Percentiles rank a stretch among this genome's conserved stretches.
Evolutionary conservation across 2,797 vertebrate species (phyloP).

Genomic region (Rachycentron canadum): DNA sequence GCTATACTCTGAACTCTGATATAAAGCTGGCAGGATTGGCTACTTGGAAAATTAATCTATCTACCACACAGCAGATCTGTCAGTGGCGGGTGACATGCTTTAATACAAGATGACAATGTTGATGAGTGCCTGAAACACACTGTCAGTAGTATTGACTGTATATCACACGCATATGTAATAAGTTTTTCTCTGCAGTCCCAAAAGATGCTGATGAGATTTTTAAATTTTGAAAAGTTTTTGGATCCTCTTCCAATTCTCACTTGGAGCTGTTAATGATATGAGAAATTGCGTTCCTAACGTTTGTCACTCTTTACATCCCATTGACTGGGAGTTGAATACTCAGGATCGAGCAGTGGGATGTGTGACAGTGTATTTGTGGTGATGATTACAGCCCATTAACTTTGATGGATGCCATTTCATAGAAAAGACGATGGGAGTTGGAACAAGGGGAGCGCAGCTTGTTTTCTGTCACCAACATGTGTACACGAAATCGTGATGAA

Average conservation of each 20-base stretch:
- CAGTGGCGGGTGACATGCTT: slow-evolving; percentile 54
- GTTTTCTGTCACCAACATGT: slow-evolving; percentile 65
- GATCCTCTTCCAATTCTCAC: slow-evolving; percentile 56
- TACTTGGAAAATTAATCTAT: slow-evolving; percentile 63
- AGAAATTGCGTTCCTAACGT: slow-evolving; percentile 69
- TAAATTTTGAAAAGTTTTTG: slow-evolving; percentile 33
- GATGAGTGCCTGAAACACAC: slow-evolving; percentile 55
- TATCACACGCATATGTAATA: slow-evolving; percentile 47
- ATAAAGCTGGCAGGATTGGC: slow-evolving; percentile 57
- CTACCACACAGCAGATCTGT: slow-evolving; percentile 50
- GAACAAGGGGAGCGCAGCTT: slow-evolving; percentile 45
- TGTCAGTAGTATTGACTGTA: slow-evolving; percentile 55
- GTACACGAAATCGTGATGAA: slow-evolving; percentile 41
- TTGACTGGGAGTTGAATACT: slow-evolving; percentile 80
- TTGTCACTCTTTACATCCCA: slow-evolving; percentile 78
- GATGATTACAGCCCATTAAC: slow-evolving; percentile 84
- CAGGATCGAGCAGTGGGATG: slow-evolving; percentile 70
- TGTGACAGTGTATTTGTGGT: slow-evolving; percentile 79
- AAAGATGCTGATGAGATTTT: slow-evolving; percentile 41
- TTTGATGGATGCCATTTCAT: slow-evolving; percentile 81
- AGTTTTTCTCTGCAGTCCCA: slow-evolving; percentile 37
- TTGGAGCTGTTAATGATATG: slow-evolving; percentile 67
- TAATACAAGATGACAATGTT: slow-evolving; percentile 65
- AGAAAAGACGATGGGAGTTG: slow-evolving; percentile 66
- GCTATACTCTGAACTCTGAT: slow-evolving; percentile 55